These are phyloP conservation scores for Mycteria americana DNA, from an alignment of 2,797 vertebrate species.

Conservation along the genomic window DNA sequence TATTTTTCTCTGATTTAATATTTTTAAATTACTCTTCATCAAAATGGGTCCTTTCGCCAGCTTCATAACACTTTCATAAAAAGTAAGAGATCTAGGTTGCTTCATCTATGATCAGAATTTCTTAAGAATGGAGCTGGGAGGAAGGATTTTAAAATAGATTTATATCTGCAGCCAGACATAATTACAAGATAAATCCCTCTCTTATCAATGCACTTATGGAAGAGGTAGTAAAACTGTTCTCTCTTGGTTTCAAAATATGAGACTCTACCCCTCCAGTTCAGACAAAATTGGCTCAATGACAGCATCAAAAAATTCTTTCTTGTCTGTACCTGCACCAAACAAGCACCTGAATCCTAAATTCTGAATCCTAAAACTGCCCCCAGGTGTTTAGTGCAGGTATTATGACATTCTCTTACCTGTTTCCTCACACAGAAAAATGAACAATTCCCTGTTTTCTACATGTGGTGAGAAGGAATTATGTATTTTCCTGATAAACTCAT, in stretches of 20 bases:
- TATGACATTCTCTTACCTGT: accelerated
- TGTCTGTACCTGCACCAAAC: not conserved
- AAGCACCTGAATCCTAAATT: not conserved
- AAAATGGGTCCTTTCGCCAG: not conserved
- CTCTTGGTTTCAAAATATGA: not conserved
- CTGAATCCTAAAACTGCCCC: not conserved
- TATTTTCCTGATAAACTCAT: not conserved
- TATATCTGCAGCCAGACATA: not conserved
- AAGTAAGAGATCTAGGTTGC: not conserved
- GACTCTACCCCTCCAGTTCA: not conserved
- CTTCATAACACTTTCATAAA: not conserved
- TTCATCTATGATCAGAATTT: not conserved
- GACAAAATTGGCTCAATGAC: not conserved
- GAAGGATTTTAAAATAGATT: not conserved
- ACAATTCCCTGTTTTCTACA: accelerated
- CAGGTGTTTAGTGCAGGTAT: not conserved
- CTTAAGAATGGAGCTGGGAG: not conserved
- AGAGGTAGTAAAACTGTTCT: not conserved
- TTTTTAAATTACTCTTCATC: not conserved
- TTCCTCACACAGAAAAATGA: not conserved
- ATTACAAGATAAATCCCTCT: not conserved
- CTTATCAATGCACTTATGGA: not conserved
- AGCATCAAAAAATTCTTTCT: not conserved
- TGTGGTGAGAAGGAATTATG: not conserved
- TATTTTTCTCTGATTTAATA: not conserved